Percentiles rank a stretch among this genome's conserved stretches.
Conservation (phyloP, 1,140 invertebrate genomes). For the Drosophila sturtevanti region DNA sequence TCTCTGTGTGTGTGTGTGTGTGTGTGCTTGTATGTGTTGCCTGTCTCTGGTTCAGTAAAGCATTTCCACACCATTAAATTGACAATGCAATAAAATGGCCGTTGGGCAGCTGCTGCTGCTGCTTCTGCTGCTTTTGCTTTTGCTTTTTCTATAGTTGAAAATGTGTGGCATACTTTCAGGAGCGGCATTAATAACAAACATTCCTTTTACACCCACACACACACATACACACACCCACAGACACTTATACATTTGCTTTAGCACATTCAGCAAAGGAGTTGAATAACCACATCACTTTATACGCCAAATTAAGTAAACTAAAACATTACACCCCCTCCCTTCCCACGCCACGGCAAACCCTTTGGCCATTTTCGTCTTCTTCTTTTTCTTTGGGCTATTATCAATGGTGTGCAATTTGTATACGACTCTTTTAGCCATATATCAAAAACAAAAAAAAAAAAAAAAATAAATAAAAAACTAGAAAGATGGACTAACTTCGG, state of each 20-base stretch:
- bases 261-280: background rate
- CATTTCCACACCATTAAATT: conserved; percentile 81
- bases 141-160: conserved; percentile 32
- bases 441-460: conserved; percentile 15
- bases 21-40: conserved; percentile 30
- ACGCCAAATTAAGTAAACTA: conserved; percentile 64
- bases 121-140: no score
- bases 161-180: conserved; percentile 50
- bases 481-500: no score
- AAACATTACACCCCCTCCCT: conserved; percentile 4
- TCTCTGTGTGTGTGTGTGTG: conserved; percentile 18
- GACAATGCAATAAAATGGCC: conserved; percentile 78
- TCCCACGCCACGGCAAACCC: background rate
- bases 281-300: conserved; percentile 45
- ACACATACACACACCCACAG: background rate
- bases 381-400: conserved; percentile 7
- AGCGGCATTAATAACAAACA: conserved; percentile 59
- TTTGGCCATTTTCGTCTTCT: background rate
- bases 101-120: conserved; percentile 53
- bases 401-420: conserved; percentile 20
- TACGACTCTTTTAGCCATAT: conserved; percentile 37
- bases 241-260: no score
- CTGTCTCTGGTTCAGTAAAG: conserved; percentile 58
- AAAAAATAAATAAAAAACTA: no score
- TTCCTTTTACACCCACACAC: conserved; percentile 26